Base-by-base conservation (phyloP, 2,888 invertebrate genomes). In the Cryptops parisi region DNA sequence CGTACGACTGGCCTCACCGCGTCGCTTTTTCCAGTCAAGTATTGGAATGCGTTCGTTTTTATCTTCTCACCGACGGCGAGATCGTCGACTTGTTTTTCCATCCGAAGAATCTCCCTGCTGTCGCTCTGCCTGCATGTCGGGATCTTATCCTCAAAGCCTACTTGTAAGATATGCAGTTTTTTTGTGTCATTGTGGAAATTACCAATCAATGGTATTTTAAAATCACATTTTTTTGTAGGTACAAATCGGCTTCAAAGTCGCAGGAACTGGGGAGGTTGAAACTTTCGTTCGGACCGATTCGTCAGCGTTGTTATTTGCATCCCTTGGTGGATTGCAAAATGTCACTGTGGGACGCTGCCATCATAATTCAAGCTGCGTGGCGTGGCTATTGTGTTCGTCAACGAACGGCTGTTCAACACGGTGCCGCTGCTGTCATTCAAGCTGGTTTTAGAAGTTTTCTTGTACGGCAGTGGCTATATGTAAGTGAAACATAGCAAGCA, bases 1-100 rank as follows among this genome's bases (percentile, higher is more conserved):
- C 79, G 64, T 75, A 78, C 47, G 76, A 82, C 61, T 85, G 83
- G 83, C 63, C 74, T 0, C 69, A 73, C 2, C 74, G 86, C 1
- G 73, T 76, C 21, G 66, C 70, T 22, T 64, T 74, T 57, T 71
- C 80, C 21, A 68, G 77, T 0, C 76, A 79, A 9, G 73, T 86
- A 1, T 72, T 85, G 68, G 72, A 74, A 1, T 82, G 82, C 64
- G 77, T 87, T 0, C 75, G 86, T 25, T 87, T 87, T 64, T 82
- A 84, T 0, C 74, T 84, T 41, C 79, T 87, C 61, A 25, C 25
- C n/a, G 27, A 47, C 21, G 19, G n/a, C 6, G 47, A 47, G 17
- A n/a, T 47, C n/a, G 17, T 47, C 12, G 17, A 17, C n/a, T n/a
- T 47, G 5, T 17, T 47, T 6, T 47, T 26, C 27, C 47, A 47